Evolutionary conservation across 1,140 invertebrate species (phyloP).

Genomic region (Homalodisca vitripennis): DNA sequence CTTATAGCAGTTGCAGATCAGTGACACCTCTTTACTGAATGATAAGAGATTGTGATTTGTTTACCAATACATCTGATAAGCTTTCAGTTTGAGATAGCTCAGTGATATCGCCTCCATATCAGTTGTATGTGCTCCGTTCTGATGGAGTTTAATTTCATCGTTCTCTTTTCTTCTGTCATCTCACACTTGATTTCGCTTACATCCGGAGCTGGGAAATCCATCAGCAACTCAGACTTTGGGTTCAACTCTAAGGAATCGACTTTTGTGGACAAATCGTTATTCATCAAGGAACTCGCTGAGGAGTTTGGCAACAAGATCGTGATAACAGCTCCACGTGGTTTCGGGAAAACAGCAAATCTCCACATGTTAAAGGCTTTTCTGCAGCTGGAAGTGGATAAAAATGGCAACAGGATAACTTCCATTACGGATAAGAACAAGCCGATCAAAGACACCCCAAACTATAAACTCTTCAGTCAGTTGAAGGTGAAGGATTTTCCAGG

Average conservation of each 20-base stretch:
- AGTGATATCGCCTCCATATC: too few species aligned
- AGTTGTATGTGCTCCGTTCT: too few species aligned
- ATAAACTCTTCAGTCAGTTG: background rate
- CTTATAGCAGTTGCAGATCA: too few species aligned
- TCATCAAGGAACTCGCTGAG: slow-evolving; percentile 17
- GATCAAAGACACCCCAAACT: background rate
- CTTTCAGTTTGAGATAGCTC: too few species aligned
- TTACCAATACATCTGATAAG: too few species aligned
- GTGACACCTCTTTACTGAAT: too few species aligned
- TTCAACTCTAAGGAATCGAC: background rate
- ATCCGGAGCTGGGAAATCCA: background rate
- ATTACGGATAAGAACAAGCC: background rate
- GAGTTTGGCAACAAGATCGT: background rate
- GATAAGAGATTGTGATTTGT: too few species aligned
- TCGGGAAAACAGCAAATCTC: slow-evolving; percentile 13
- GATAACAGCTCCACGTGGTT: slow-evolving; percentile 7
- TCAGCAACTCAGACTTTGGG: background rate
- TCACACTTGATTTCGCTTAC: too few species aligned
- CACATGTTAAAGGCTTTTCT: slow-evolving; percentile 26
- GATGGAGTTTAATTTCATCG: too few species aligned
- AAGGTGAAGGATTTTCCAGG: background rate
- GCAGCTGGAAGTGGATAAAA: slow-evolving; percentile 7
- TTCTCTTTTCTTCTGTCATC: too few species aligned
- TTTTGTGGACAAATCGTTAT: slow-evolving; percentile 28
- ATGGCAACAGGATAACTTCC: background rate